Conservation (phyloP, 2,888 invertebrate genomes). For the Leucophenga montana region DNA sequence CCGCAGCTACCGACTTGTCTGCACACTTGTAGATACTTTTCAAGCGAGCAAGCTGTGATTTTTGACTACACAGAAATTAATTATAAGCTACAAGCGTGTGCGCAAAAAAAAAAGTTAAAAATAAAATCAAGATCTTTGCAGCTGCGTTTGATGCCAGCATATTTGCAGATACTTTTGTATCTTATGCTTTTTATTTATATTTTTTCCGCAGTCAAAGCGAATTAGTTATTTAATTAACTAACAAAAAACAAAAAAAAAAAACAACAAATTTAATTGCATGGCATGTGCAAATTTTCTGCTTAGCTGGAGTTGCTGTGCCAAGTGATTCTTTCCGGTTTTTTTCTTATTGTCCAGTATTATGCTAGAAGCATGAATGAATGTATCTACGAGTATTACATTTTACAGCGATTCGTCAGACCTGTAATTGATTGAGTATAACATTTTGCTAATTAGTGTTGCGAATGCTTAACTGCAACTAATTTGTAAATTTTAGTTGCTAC, state of each 20-base stretch:
- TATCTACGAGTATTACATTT: conserved; percentile 2
- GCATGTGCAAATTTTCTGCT: conserved; percentile 47
- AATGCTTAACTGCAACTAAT: background rate
- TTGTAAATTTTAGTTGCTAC: conserved; percentile 15
- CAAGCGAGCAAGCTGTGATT: background rate
- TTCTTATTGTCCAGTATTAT: no score
- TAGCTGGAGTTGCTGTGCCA: conserved; percentile 30
- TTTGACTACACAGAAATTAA: conserved; percentile 6
- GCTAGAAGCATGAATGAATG: conserved; percentile 22
- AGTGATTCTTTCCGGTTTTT: conserved; percentile 40
- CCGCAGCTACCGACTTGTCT: background rate
- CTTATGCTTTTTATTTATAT: no score
- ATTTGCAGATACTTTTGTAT: conserved; percentile 1
- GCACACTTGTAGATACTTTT: background rate
- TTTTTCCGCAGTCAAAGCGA: conserved; percentile 2
- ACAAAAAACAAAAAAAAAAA: background rate
- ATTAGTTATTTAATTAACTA: conserved; percentile 5
- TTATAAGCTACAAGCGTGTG: background rate
- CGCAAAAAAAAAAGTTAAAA: background rate
- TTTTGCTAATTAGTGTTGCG: background rate
- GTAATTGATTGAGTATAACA: background rate
- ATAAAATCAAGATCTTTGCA: no score
- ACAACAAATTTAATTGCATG: conserved; percentile 35
- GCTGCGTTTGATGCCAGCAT: no score
- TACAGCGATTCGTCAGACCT: background rate